These are phyloP conservation scores for Drosophila maculinotata DNA, from an alignment of 2,888 invertebrate species.

Conservation along the genomic window DNA sequence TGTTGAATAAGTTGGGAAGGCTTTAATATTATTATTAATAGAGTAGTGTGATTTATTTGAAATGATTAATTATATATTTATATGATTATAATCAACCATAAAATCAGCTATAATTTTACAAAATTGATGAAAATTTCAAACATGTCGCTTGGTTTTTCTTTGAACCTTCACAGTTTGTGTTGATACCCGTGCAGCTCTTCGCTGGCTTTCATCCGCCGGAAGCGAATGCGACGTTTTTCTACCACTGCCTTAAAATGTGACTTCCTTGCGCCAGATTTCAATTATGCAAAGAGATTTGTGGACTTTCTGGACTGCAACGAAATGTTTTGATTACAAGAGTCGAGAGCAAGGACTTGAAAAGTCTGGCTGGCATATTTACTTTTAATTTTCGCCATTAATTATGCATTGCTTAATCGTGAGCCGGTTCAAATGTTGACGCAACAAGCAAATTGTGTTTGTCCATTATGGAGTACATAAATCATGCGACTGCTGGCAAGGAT, in stretches of 20 bases:
- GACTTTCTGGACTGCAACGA: slow-evolving; percentile 28
- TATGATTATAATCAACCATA: too few relatives aligned
- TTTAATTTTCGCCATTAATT: slow-evolving; percentile 75
- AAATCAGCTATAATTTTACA: too few relatives aligned
- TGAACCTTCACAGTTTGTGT: too few relatives aligned
- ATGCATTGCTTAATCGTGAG: slow-evolving; percentile 54
- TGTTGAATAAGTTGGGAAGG: too few relatives aligned
- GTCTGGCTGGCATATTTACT: slow-evolving; percentile 52
- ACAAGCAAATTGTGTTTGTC: slow-evolving; percentile 62
- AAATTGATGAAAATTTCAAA: too few relatives aligned
- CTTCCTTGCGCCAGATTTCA: slow-evolving; percentile 62
- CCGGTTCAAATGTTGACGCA: slow-evolving; percentile 61
- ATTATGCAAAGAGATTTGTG: slow-evolving; percentile 70
- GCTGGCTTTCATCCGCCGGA: slow-evolving; percentile 52
- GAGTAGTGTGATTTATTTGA: too few relatives aligned
- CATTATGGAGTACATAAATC: slow-evolving; percentile 62
- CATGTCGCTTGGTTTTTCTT: too few relatives aligned
- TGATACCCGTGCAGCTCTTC: too few relatives aligned
- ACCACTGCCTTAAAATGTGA: slow-evolving; percentile 50
- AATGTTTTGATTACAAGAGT: slow-evolving; percentile 41
- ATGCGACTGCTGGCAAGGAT: slow-evolving; percentile 48
- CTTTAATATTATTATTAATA: too few relatives aligned
- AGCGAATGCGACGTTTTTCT: slow-evolving; percentile 54
- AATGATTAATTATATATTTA: too few relatives aligned
- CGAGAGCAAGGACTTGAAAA: slow-evolving; percentile 6